A percentile compares a stretch with the other conserved stretches of the same genome.
Conservation (phyloP, 2,797 vertebrate genomes). For the Glyptemys insculpta region DNA sequence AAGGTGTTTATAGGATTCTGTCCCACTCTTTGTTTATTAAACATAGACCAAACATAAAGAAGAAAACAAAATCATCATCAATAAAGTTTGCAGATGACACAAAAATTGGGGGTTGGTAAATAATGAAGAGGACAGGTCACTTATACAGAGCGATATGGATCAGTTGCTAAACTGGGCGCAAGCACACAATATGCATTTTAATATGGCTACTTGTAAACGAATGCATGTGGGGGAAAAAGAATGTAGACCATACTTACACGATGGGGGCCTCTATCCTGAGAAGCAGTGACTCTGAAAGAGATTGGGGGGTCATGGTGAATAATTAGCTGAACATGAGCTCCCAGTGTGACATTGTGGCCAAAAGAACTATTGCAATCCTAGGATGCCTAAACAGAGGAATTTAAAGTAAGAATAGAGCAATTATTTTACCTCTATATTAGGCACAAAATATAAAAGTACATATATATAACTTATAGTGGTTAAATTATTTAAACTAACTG, state of each 20-base stretch:
- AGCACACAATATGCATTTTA: background rate
- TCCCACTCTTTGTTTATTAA: background rate
- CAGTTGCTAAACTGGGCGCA: background rate
- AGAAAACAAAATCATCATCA: background rate
- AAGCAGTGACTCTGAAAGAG: background rate
- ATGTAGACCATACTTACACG: background rate
- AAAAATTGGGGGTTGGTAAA: background rate
- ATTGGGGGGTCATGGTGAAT: background rate
- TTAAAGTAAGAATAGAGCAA: background rate
- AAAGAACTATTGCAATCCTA: background rate
- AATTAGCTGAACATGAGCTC: background rate
- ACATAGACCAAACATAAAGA: background rate
- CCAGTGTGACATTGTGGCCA: background rate
- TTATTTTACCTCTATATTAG: background rate
- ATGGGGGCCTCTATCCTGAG: background rate
- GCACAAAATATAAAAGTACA: background rate
- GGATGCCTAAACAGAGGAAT: background rate
- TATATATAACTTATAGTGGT: background rate
- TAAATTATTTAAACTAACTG: background rate
- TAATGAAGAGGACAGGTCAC: background rate
- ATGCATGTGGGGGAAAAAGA: background rate
- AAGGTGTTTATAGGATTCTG: background rate
- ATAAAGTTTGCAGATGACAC: background rate
- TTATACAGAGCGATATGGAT: background rate
- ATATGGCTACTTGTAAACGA: background rate